Base-by-base conservation (phyloP, 2,888 invertebrate genomes). In the Eumerus sabulonum region DNA sequence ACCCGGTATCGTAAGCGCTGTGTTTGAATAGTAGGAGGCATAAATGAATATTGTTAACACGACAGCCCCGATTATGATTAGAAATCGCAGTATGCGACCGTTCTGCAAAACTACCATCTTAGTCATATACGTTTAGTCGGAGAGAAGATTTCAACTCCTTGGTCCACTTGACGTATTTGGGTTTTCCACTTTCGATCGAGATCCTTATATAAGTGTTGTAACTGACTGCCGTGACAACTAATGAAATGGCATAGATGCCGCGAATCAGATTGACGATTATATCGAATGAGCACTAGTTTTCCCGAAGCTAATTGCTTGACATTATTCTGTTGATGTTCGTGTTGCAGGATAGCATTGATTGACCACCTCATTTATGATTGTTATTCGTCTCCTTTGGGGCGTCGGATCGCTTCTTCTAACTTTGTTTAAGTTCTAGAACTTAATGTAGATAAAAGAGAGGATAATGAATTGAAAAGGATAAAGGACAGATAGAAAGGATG, bases 1-100 rank as follows among this genome's bases (percentile, higher is more conserved):
- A 51, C 84, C 83, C 27, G 84, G 85, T 16, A 85, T 85, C 54
- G 85, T 83, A 19, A 88, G 81, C 4, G 85, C 83, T 79, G 86
- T 85, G 76, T 87, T 86, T 67, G 88, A 88, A 72, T 88, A 90
- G 82, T 90, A 90, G 13, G 90, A 90, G 40, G 90, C 89, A 83
- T 90, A 90, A 35, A 90, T 88, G 76, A 90, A 88, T 74, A 90
- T 88, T 47, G 90, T 89, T 64, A 90, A 84, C 79, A 89, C 86
- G 48, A 90, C 86, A 67, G 87, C 89, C 42, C 85, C 85, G 70
- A 90, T 84, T 70, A 90, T 86, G 81, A 90, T 84, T 66, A 90
- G 85, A 84, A 90, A 90, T 68, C 90, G 86, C 81, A 90, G 82
- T 81, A 90, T 87, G 82, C 90, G 89, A 83, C 88, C 87, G 83